Conservation (phyloP, 2,888 invertebrate genomes). For the Thera obeliscata region DNA sequence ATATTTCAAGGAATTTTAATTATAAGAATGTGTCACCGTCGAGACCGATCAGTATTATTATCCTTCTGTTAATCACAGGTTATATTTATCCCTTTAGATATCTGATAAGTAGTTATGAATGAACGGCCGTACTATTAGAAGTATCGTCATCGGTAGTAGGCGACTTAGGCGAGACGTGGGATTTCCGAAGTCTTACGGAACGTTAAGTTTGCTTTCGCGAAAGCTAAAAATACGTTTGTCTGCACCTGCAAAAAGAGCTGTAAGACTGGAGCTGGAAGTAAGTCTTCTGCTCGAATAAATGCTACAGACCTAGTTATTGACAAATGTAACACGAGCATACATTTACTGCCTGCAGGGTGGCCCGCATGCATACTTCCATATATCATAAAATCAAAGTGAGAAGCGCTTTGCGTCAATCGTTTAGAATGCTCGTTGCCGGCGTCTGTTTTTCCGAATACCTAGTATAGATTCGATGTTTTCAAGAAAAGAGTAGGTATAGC, state of each 20-base stretch:
- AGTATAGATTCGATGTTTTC: too few relatives aligned
- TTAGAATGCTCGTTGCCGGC: too few relatives aligned
- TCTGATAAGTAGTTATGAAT: slow-evolving; percentile 34
- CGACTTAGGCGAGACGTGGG: slow-evolving; percentile 18
- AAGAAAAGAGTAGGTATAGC: too few relatives aligned
- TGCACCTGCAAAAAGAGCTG: not conserved
- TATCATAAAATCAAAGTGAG: too few relatives aligned
- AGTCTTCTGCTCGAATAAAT: too few relatives aligned
- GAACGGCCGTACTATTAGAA: slow-evolving; percentile 35
- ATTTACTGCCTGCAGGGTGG: too few relatives aligned
- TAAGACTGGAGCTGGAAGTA: too few relatives aligned
- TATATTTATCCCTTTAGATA: slow-evolving; percentile 28
- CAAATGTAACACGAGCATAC: too few relatives aligned
- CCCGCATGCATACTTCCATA: too few relatives aligned
- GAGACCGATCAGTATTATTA: slow-evolving; percentile 32
- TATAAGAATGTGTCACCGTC: slow-evolving; percentile 39
- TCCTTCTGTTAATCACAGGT: slow-evolving; percentile 35
- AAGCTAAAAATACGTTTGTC: not conserved
- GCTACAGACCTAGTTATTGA: too few relatives aligned
- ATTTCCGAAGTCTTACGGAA: slow-evolving; percentile 3
- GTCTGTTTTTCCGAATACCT: too few relatives aligned
- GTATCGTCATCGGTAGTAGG: slow-evolving; percentile 31
- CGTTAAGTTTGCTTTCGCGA: not conserved
- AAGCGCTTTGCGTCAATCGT: too few relatives aligned
- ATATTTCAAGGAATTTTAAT: slow-evolving; percentile 37